Conservation (phyloP, 2,113 vertebrate species). For the Planiliza haematocheilus region DNA sequence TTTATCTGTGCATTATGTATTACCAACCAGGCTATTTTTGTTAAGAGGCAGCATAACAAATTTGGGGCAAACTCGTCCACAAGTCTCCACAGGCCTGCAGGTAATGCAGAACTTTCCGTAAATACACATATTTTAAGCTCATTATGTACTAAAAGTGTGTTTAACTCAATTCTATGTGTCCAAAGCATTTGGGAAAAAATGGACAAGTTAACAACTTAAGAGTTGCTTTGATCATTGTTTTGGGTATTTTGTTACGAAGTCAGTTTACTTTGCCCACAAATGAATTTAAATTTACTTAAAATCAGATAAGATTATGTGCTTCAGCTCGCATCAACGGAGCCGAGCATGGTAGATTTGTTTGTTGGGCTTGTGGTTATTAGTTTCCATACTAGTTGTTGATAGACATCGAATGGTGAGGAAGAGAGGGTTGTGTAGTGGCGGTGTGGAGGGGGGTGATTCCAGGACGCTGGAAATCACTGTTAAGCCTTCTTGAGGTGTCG, state of each 20-base stretch:
- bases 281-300: too few species aligned
- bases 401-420: too few species aligned
- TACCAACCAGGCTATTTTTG: conserved; percentile 16
- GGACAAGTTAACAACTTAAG: neutral
- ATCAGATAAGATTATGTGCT: too few species aligned
- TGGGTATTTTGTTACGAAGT: neutral
- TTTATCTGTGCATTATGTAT: conserved; percentile 37
- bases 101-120: conserved; percentile 1
- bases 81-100: conserved; percentile 2
- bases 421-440: too few species aligned
- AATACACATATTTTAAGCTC: neutral
- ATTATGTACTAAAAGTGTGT: conserved; percentile 2
- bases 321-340: too few species aligned
- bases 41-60: conserved; percentile 21
- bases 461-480: too few species aligned
- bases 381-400: too few species aligned
- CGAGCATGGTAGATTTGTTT: too few species aligned
- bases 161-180: conserved; percentile 1
- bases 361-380: too few species aligned
- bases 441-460: too few species aligned
- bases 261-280: too few species aligned
- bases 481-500: too few species aligned
- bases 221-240: neutral
- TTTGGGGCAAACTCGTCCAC: conserved; percentile 15
- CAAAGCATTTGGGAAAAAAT: neutral